Conservation (phyloP, 2,888 invertebrate genomes). For the Cephalotes varians region DNA sequence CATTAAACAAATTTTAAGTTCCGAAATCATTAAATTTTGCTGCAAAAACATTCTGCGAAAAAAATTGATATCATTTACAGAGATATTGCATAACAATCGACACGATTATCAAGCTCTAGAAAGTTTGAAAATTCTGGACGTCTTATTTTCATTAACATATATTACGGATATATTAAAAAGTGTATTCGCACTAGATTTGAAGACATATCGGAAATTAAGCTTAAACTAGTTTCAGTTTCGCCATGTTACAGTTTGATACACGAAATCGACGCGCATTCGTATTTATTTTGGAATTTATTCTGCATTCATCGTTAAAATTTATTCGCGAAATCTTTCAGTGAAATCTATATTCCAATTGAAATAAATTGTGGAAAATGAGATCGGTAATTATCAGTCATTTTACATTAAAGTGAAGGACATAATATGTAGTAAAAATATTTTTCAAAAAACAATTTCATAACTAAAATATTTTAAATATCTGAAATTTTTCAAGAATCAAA, state of each 20-base stretch:
- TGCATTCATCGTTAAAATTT: background rate
- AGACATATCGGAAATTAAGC: background rate
- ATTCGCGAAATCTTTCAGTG: background rate
- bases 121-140: background rate
- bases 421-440: background rate
- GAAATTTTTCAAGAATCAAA: too few species aligned
- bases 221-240: constrained; percentile 24
- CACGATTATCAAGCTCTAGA: background rate
- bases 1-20: constrained; percentile 59
- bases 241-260: background rate
- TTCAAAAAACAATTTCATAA: background rate
- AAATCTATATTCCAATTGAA: background rate
- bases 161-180: constrained; percentile 3
- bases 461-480: background rate
- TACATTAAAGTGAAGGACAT: background rate
- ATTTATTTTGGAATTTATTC: background rate
- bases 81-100: background rate
- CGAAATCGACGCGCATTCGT: background rate
- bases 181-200: background rate
- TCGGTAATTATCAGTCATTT: background rate
- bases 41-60: background rate
- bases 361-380: background rate
- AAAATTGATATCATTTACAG: background rate
- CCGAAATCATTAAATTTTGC: too few species aligned
- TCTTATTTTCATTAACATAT: background rate